These are phyloP conservation scores for Lobophora halterata DNA, from an alignment of 2,888 invertebrate genomes.

Conservation along the genomic window DNA sequence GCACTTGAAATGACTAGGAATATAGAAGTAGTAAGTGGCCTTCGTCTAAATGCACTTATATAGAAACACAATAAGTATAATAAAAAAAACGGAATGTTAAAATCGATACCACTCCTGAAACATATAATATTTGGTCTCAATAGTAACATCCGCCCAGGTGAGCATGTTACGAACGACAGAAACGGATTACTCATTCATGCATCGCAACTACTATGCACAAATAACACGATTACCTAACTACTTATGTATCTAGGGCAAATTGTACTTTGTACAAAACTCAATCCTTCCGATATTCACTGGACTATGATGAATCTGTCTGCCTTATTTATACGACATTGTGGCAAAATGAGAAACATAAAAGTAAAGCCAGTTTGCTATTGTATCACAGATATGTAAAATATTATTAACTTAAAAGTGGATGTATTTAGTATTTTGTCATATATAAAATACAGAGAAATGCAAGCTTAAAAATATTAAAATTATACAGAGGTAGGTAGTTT, in stretches of 20 bases:
- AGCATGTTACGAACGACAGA: slow-evolving; percentile 62
- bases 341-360: slow-evolving; percentile 56
- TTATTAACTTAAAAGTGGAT: slow-evolving; percentile 61
- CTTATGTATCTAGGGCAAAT: slow-evolving; percentile 78
- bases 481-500: slow-evolving; percentile 53
- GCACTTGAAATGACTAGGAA: slow-evolving; percentile 80
- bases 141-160: slow-evolving; percentile 71
- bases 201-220: slow-evolving; percentile 64
- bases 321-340: slow-evolving; percentile 59
- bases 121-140: slow-evolving; percentile 81
- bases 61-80: slow-evolving; percentile 51
- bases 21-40: slow-evolving; percentile 75
- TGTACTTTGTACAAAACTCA: slow-evolving; percentile 80
- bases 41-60: slow-evolving; percentile 69
- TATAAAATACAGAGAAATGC: slow-evolving; percentile 41
- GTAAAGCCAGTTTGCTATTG: slow-evolving; percentile 67
- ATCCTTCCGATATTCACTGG: slow-evolving; percentile 63
- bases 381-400: slow-evolving; percentile 74
- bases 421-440: slow-evolving; percentile 50
- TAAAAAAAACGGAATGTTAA: slow-evolving; percentile 75
- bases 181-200: slow-evolving; percentile 68
- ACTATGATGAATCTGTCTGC: slow-evolving; percentile 59
- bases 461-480: slow-evolving; percentile 32
- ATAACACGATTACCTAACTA: slow-evolving; percentile 77
- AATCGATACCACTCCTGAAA: slow-evolving; percentile 79